Percentiles rank a stretch among this genome's conserved stretches.
Evolutionary conservation across 2,797 vertebrate genomes (phyloP).

Genomic region (Momotus momota): DNA sequence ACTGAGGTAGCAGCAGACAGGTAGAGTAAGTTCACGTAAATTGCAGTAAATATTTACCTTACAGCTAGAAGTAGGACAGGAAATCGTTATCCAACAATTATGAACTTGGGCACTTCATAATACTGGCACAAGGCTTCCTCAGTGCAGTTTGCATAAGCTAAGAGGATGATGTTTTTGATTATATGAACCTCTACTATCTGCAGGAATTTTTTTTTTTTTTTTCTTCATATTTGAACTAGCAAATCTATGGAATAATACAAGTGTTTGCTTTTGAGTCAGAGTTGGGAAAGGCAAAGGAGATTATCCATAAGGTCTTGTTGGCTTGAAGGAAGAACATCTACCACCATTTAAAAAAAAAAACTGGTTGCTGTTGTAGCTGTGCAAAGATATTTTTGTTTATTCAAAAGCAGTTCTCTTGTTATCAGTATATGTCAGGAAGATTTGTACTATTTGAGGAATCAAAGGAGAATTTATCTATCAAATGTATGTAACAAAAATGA

Average conservation of each 20-base stretch:
- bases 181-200: background rate
- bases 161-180: background rate
- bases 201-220: background rate
- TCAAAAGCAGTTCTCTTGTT: background rate
- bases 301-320: background rate
- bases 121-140: background rate
- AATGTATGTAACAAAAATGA: fast-evolving
- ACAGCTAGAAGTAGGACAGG: background rate
- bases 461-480: background rate
- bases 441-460: background rate
- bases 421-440: background rate
- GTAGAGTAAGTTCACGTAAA: background rate
- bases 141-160: background rate
- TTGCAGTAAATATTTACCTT: background rate
- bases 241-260: background rate
- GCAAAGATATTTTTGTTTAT: background rate
- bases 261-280: background rate
- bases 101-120: background rate
- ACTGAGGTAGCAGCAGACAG: background rate
- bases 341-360: background rate
- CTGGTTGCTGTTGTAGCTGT: background rate
- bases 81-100: background rate
- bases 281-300: background rate
- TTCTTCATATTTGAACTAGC: background rate
- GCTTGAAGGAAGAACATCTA: background rate